phyloP scores from a whole-genome alignment of 2,797 vertebrate genomes.

The Florisuga fusca region DNA sequence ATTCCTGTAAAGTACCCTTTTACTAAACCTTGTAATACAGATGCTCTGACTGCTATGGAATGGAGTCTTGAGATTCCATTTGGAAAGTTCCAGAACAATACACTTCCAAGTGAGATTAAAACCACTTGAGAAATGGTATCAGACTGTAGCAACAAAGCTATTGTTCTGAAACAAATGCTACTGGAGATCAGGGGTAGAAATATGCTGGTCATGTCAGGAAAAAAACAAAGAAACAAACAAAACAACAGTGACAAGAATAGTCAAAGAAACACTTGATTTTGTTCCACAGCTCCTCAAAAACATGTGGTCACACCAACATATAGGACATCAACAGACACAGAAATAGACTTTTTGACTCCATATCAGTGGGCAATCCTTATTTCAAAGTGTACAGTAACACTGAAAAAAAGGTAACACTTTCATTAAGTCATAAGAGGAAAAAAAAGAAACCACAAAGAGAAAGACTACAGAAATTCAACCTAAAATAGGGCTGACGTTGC shows the following conservation, averaged over 20 bases:
- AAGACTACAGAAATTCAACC: background rate
- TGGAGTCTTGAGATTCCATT: background rate
- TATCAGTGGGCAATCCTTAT: background rate
- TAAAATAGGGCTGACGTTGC: background rate
- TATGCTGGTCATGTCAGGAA: rapidly evolving
- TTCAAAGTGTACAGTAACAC: background rate
- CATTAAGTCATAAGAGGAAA: background rate
- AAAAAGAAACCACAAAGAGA: background rate
- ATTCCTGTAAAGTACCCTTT: background rate
- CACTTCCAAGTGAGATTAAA: background rate
- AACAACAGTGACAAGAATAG: background rate
- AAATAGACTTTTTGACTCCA: background rate
- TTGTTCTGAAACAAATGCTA: background rate
- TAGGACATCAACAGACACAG: background rate
- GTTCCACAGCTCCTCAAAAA: background rate
- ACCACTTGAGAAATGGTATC: background rate
- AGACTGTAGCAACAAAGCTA: background rate
- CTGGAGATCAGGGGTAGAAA: background rate
- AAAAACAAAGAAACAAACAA: too few relatives aligned
- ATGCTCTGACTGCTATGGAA: slow-evolving; percentile 4
- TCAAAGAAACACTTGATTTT: background rate
- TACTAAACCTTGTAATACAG: background rate
- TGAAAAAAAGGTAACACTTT: background rate
- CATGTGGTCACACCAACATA: background rate
- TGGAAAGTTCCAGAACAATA: background rate